Evolutionary conservation across 2,797 vertebrate genomes (phyloP).

Genomic region (Euphonia xanthogaster): DNA sequence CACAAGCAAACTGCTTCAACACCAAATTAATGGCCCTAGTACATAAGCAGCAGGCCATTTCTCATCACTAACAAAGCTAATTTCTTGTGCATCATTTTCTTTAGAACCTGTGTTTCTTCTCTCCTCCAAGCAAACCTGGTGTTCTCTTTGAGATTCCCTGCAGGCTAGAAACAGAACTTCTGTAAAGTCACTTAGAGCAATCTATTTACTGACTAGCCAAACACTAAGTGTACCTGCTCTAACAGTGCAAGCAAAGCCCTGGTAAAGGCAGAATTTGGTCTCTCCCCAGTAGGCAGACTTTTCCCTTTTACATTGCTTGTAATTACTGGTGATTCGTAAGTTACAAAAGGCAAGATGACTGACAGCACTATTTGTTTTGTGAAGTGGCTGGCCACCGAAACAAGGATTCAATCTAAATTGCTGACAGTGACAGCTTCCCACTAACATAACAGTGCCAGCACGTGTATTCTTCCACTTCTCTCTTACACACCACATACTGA

Average conservation of each 20-base stretch:
- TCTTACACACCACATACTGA: neutral
- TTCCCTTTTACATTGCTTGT: neutral
- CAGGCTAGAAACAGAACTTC: neutral
- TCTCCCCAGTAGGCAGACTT: neutral
- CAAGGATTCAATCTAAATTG: neutral
- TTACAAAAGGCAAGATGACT: neutral
- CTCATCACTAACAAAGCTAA: neutral
- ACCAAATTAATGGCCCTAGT: neutral
- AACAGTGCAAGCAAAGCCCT: neutral
- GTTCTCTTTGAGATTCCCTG: neutral
- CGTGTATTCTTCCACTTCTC: fast-evolving
- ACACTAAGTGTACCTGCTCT: neutral
- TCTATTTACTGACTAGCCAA: neutral
- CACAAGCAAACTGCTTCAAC: neutral
- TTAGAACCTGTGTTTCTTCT: neutral
- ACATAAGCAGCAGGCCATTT: neutral
- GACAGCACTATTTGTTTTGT: neutral
- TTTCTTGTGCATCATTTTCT: neutral
- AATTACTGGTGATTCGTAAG: neutral
- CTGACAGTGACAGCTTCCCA: neutral
- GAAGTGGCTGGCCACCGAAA: neutral
- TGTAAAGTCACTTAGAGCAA: neutral
- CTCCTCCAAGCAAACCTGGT: neutral
- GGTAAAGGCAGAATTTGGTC: neutral
- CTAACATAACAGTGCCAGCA: neutral